Base-by-base conservation (phyloP, 2,888 invertebrate genomes). In the Ichneumoninae sp. region DNA sequence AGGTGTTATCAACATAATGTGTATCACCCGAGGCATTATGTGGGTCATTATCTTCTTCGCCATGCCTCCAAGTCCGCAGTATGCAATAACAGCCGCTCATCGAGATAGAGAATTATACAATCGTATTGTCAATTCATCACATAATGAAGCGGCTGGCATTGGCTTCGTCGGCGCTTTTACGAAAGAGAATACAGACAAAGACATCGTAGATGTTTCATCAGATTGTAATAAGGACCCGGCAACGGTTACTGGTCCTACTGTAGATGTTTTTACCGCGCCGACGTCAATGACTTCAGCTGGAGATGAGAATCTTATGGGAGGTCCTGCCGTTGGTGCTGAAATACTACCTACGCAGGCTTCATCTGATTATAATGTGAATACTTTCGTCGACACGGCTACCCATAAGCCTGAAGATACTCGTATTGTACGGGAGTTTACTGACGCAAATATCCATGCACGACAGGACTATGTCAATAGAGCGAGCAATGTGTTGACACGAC, bases 401-500 rank as follows among this genome's bases (percentile, higher is more conserved):
- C 30, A 10, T 54, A 26, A 5, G 22, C 30, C 44, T 30, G 57
- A n/a, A 7, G 30, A 68, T 44, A 44, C 10, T 36, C 47, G 57
- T 44, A 16, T 19, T 40, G 26, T 13, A 10, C 68, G 10, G 16
- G 13, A 13, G 26, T n/a, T 71, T 50, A 6, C 22, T n/a, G 74
- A 13, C n/a, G 5, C 19, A 16, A n/a, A 47, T 50, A 50, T 13
- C 47, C n/a, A 74, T 33, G 13, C 50, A 40, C 16, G 36, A 40
- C 10, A 36, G 8, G 52, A n/a, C 7, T 22, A 66, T 22, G 66
- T 8, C 22, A 52, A 54, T 19, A 22, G 22, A 60, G 33, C 33
- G 22, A 26, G 33, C 13, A 19, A 16, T 50, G 40, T 71, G 69
- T 62, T 83, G 79, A 86, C 88, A 22, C 87, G 90, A 52, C 82